Percentiles rank a stretch among this genome's conserved stretches.
These are phyloP conservation scores for Amblyjoppa proteus DNA, from an alignment of 2,888 invertebrate genomes.

Conservation along the genomic window DNA sequence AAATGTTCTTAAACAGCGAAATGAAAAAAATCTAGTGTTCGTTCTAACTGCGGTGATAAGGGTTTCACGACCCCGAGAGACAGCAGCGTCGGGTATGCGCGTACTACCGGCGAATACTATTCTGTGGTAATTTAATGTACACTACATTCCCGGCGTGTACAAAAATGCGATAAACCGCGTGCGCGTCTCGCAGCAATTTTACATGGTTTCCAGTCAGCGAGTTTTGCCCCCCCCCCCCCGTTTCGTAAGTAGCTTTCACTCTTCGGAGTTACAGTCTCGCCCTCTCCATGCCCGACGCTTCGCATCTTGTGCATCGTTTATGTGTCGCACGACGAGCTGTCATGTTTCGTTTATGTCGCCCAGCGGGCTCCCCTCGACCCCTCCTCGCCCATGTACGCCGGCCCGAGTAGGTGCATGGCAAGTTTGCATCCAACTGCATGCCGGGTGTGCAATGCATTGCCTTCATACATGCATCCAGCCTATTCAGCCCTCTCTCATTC, in stretches of 20 bases:
- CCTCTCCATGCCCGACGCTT: conserved; percentile 1
- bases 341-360: conserved; percentile 61
- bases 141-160: background rate
- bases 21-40: background rate
- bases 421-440: conserved; percentile 38
- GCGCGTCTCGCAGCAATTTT: conserved; percentile 12
- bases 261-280: background rate
- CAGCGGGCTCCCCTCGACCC: conserved; percentile 7
- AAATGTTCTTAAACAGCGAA: background rate
- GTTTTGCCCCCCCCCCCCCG: background rate
- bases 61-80: background rate
- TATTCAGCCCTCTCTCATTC: conserved; percentile 24
- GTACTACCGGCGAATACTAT: background rate
- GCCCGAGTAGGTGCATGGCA: conserved; percentile 42
- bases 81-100: background rate
- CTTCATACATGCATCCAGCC: conserved; percentile 19
- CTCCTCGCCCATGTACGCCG: conserved; percentile 36
- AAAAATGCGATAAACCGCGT: conserved; percentile 23
- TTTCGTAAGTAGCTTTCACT: conserved; percentile 21
- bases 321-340: conserved; percentile 39
- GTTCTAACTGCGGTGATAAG: background rate
- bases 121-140: background rate
- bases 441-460: conserved; percentile 46
- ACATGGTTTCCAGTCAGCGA: conserved; percentile 2
- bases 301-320: conserved; percentile 22